Evolutionary conservation across 2,113 vertebrate species (phyloP).

Genomic region (Leucosticte australis): DNA sequence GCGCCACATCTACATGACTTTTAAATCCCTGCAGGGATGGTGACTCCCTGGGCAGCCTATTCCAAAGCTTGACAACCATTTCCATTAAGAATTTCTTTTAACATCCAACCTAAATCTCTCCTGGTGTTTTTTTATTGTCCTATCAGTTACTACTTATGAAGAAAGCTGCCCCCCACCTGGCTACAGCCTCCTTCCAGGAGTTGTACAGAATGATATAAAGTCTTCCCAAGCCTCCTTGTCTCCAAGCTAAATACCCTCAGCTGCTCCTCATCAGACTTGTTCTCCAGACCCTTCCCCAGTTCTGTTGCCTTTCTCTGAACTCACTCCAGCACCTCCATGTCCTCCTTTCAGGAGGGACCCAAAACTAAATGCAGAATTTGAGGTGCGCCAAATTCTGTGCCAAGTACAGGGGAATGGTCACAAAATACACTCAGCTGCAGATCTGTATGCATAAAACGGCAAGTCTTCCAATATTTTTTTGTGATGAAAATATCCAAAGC

Average conservation of each 20-base stretch:
- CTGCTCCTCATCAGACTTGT: neutral
- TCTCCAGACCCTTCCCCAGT: neutral
- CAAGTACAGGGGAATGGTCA: neutral
- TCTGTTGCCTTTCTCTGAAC: neutral
- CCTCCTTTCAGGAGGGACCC: neutral
- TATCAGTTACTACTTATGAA: neutral
- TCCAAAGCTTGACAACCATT: neutral
- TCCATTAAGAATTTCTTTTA: neutral
- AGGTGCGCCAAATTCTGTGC: neutral
- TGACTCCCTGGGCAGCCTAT: neutral
- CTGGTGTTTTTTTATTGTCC: neutral
- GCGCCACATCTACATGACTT: fast-evolving
- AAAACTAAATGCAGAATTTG: neutral
- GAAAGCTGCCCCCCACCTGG: fast-evolving
- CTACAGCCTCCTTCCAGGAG: neutral
- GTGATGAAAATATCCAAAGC: neutral
- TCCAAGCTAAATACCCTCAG: neutral
- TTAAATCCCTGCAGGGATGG: neutral
- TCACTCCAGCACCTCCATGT: neutral
- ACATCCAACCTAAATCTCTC: neutral
- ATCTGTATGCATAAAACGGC: neutral
- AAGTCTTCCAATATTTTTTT: neutral
- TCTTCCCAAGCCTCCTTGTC: neutral
- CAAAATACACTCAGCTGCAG: neutral
- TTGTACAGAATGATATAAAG: neutral